phyloP scores from a whole-genome alignment of 2,888 invertebrate genomes.

The Pristionchus maxplancki region DNA sequence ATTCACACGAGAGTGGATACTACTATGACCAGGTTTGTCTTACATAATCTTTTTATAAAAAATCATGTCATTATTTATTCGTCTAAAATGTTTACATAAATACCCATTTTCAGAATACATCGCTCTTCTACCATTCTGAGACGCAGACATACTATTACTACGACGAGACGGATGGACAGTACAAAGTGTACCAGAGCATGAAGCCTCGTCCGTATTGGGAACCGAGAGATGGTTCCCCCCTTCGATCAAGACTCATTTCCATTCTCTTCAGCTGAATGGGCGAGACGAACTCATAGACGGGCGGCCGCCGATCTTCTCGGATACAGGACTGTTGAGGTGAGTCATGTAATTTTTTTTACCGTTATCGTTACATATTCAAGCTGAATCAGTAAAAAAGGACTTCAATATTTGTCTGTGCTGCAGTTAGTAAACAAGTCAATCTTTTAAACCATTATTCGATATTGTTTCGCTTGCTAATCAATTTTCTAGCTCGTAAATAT shows the following conservation, averaged over 20 bases:
- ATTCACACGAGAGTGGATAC: slow-evolving; percentile 66
- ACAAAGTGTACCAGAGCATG: slow-evolving; percentile 49
- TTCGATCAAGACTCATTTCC: not conserved
- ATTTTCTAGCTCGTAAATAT: too few relatives aligned
- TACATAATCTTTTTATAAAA: not conserved
- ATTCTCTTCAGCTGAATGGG: slow-evolving; percentile 62
- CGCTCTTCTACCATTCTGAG: slow-evolving; percentile 65
- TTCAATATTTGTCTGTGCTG: too few relatives aligned
- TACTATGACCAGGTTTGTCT: slow-evolving; percentile 70
- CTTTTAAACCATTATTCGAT: too few relatives aligned
- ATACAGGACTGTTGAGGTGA: slow-evolving; percentile 53
- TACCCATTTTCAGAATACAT: slow-evolving; percentile 60
- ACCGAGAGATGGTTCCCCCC: not conserved
- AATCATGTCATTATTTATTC: slow-evolving; percentile 4
- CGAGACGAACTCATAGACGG: slow-evolving; percentile 55
- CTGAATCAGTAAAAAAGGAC: too few relatives aligned
- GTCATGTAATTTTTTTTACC: not conserved
- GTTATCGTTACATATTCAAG: too few relatives aligned
- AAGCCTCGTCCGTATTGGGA: slow-evolving; percentile 46
- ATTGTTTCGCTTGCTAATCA: too few relatives aligned
- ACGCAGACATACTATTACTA: slow-evolving; percentile 68
- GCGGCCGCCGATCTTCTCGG: slow-evolving; percentile 56
- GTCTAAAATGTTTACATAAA: not conserved
- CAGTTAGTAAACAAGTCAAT: too few relatives aligned
- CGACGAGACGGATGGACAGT: slow-evolving; percentile 55